phyloP scores from a whole-genome alignment of 2,888 invertebrate genomes.

The Hyposoter didymator region DNA sequence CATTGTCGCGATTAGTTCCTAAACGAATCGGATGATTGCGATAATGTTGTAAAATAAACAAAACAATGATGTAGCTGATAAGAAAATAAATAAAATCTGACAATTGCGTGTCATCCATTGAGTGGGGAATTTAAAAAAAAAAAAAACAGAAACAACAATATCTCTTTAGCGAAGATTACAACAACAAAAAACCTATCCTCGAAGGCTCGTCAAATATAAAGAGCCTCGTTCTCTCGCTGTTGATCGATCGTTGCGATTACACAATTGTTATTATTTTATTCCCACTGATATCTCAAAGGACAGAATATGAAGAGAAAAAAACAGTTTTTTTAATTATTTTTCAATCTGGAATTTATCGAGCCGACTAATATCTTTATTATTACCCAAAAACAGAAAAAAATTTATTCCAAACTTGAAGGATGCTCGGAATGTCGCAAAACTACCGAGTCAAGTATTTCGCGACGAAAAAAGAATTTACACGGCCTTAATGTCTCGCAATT shows the following conservation, averaged over 20 bases:
- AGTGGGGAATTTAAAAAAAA: slow-evolving; percentile 12
- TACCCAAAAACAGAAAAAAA: too few species aligned
- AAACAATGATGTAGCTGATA: slow-evolving; percentile 61
- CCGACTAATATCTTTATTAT: neutral
- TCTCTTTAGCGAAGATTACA: slow-evolving; percentile 19
- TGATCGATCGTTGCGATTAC: slow-evolving; percentile 22
- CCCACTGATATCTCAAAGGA: slow-evolving; percentile 25
- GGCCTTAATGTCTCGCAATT: slow-evolving; percentile 10
- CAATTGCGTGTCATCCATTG: slow-evolving; percentile 25
- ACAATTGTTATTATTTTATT: neutral
- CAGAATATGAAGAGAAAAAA: neutral
- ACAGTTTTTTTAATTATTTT: neutral
- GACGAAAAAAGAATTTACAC: slow-evolving; percentile 8
- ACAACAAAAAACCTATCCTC: slow-evolving; percentile 10
- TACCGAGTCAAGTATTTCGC: slow-evolving; percentile 5
- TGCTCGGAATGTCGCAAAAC: neutral
- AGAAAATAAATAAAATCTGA: slow-evolving; percentile 43
- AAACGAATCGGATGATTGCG: slow-evolving; percentile 27
- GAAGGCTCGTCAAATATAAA: slow-evolving; percentile 23
- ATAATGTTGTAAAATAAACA: slow-evolving; percentile 43
- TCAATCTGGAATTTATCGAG: neutral
- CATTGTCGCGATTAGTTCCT: slow-evolving; percentile 11
- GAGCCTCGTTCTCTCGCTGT: slow-evolving; percentile 21
- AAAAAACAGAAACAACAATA: neutral
- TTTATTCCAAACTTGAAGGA: too few species aligned